phyloP scores from a whole-genome alignment of 2,113 vertebrate genomes.

The Eretmochelys imbricata region DNA sequence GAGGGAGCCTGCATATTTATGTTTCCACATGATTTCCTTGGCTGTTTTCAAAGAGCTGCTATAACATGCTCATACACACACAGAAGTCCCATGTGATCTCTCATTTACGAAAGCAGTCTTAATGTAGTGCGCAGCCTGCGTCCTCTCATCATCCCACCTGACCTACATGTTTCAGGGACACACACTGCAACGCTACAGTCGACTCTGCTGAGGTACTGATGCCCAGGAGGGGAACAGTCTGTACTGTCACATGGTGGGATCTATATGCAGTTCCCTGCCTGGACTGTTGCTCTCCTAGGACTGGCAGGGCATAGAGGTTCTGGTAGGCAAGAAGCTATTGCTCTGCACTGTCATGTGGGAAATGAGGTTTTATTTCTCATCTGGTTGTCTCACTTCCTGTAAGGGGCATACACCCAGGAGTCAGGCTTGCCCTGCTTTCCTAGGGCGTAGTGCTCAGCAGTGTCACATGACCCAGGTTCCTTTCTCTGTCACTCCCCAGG shows the following conservation, averaged over 20 bases:
- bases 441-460: accelerated
- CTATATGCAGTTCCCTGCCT: accelerated
- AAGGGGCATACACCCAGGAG: not conserved
- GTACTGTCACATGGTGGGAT: not conserved
- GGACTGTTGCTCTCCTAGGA: not conserved
- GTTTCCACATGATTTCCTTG: conserved; percentile 76
- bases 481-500: not conserved
- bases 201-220: not conserved
- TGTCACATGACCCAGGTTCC: not conserved
- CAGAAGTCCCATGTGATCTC: conserved; percentile 74
- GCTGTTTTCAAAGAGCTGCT: conserved; percentile 66
- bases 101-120: conserved; percentile 67
- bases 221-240: not conserved
- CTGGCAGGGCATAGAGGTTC: not conserved
- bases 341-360: not conserved
- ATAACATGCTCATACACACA: not conserved
- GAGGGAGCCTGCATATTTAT: conserved; percentile 43
- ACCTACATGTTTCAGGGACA: not conserved
- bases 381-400: not conserved
- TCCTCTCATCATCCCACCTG: conserved; percentile 50
- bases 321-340: not conserved
- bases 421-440: not conserved
- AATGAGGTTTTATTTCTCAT: not conserved
- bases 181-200: not conserved
- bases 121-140: conserved; percentile 20